A percentile compares a stretch with the other conserved stretches of the same genome.
phyloP scores from a whole-genome alignment of 1,140 invertebrate species.

The Muscidifurax raptorellus region DNA sequence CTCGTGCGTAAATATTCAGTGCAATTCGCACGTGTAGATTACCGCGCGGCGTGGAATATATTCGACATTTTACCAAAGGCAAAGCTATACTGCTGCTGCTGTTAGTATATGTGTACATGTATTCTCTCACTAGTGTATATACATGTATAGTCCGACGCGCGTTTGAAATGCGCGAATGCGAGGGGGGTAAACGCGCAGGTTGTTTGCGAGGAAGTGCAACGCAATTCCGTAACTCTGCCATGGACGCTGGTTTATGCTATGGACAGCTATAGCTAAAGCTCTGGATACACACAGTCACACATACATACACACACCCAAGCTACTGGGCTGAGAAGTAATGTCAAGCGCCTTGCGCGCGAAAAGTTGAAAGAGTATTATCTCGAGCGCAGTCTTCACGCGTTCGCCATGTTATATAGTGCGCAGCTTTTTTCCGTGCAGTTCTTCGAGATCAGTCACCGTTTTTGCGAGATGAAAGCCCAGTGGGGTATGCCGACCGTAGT shows the following conservation, averaged over 20 bases:
- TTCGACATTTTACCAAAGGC: background rate
- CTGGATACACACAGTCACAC: background rate
- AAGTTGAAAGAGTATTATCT: background rate
- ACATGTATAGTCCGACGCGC: background rate
- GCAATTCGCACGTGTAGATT: conserved; percentile 22
- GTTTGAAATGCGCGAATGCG: conserved; percentile 27
- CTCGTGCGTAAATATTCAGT: conserved; percentile 23
- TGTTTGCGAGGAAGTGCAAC: conserved; percentile 17
- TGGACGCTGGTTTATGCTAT: background rate
- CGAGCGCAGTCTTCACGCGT: background rate
- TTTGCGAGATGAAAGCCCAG: background rate
- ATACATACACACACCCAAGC: no score
- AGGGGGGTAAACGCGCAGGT: background rate
- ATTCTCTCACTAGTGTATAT: background rate
- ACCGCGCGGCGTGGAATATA: background rate
- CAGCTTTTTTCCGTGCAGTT: background rate
- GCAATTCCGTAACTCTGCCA: background rate
- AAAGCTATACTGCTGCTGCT: background rate
- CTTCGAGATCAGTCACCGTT: no score
- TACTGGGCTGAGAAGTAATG: conserved; percentile 6
- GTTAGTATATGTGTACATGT: no score
- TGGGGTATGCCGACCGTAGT: no score
- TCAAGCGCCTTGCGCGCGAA: background rate
- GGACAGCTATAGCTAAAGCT: background rate
- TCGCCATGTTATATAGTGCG: no score